Conservation (phyloP, 2,888 invertebrate genomes). For the Epinotia bilunana region DNA sequence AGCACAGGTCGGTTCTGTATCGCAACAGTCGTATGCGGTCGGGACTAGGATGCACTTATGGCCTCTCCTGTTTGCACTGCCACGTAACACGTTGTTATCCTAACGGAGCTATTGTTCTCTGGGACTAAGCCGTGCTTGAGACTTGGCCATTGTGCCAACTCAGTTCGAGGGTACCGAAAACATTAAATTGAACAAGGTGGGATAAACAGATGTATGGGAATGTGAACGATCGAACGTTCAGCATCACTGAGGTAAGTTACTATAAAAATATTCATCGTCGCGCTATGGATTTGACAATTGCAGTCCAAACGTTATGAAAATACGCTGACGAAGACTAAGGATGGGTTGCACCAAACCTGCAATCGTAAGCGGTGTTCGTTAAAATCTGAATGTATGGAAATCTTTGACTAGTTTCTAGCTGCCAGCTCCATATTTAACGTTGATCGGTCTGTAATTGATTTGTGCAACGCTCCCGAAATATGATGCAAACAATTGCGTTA, state of each 20-base stretch:
- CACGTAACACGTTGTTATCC: conserved; percentile 26
- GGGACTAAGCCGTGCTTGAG: conserved; percentile 4
- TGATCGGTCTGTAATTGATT: too few species aligned
- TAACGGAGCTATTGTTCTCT: conserved; percentile 9
- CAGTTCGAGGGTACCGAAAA: neutral
- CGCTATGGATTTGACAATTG: neutral
- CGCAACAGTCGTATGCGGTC: neutral
- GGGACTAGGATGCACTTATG: neutral
- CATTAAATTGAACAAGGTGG: neutral
- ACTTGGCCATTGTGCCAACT: conserved; percentile 11
- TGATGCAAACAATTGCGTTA: too few species aligned
- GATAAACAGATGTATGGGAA: neutral
- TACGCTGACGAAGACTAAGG: neutral
- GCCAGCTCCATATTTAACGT: too few species aligned
- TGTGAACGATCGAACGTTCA: too few species aligned
- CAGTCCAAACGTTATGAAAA: neutral
- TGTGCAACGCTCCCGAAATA: too few species aligned
- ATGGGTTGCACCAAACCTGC: too few species aligned
- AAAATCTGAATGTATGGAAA: too few species aligned
- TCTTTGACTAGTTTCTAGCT: too few species aligned
- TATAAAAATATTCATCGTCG: neutral
- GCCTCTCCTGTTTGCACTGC: neutral
- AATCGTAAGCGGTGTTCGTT: too few species aligned
- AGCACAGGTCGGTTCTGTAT: neutral
- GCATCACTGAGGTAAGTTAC: too few species aligned